Evolutionary conservation across 2,113 vertebrate species (phyloP).

Genomic region (Alectura lathami): DNA sequence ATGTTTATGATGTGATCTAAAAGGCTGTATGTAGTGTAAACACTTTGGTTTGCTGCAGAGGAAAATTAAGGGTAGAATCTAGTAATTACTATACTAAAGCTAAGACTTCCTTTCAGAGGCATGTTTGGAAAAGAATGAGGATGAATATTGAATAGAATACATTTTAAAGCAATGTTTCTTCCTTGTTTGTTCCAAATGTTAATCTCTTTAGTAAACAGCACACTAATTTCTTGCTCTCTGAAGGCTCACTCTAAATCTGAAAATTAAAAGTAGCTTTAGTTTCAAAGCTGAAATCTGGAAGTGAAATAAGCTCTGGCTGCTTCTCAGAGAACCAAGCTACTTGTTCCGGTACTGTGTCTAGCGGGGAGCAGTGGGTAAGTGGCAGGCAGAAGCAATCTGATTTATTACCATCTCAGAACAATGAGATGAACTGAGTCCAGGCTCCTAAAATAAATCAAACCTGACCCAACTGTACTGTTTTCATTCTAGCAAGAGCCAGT

Average conservation of each 20-base stretch:
- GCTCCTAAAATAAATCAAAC: constrained; percentile 25
- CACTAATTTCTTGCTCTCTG: constrained; percentile 4
- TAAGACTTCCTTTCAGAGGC: neutral
- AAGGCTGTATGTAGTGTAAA: constrained; percentile 51
- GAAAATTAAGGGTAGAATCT: constrained; percentile 26
- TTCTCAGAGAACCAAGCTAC: neutral
- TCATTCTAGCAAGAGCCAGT: constrained; percentile 83
- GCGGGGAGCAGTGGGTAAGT: neutral
- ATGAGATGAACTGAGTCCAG: neutral
- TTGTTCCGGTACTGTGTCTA: neutral
- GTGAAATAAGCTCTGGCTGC: neutral
- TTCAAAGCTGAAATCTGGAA: constrained; percentile 19
- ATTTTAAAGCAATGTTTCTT: neutral
- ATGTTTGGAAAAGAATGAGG: neutral
- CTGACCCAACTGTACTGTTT: constrained; percentile 59
- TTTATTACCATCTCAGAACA: neutral
- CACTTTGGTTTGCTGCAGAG: constrained; percentile 11
- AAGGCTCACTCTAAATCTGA: constrained; percentile 14
- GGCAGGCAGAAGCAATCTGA: neutral
- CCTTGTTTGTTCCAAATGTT: constrained; percentile 1
- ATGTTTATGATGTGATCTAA: constrained; percentile 39
- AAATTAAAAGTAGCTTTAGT: neutral
- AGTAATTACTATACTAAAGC: constrained; percentile 12
- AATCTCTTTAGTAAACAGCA: constrained; percentile 19
- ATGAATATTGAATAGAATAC: constrained; percentile 10